These are phyloP conservation scores for Chondrilla cf. caribensis DNA, from an alignment of 37 sponge, comb jelly and placozoan species.

Conservation along the genomic window DNA sequence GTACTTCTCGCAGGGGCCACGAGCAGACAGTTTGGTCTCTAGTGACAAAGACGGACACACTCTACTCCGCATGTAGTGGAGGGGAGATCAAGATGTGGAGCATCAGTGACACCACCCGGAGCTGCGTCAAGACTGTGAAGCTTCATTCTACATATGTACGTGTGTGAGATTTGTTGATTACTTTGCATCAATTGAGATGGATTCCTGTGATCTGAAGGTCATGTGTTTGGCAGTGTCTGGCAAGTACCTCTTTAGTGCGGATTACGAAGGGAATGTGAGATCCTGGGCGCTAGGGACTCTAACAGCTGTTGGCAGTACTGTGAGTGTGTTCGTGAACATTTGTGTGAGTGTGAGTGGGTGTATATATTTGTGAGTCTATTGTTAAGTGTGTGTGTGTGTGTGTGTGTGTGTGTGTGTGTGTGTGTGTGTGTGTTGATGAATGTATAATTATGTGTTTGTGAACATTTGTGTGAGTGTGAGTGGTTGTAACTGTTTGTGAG, in stretches of 20 bases:
- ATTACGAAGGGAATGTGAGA: conserved; percentile 64
- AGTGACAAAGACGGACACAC: conserved; percentile 36
- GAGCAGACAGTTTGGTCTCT: conserved; percentile 77
- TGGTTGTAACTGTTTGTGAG: no score
- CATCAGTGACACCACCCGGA: conserved; percentile 68
- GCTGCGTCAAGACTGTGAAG: conserved; percentile 76
- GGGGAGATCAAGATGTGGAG: conserved; percentile 87
- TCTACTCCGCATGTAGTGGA: conserved; percentile 86
- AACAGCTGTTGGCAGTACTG: conserved; percentile 45
- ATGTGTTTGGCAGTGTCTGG: conserved; percentile 66
- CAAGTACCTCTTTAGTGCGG: conserved; percentile 75
- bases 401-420: background rate
- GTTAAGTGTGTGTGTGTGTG: no score
- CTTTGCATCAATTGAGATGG: background rate
- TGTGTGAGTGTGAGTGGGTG: background rate
- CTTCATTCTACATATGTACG: conserved; percentile 77
- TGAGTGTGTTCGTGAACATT: background rate
- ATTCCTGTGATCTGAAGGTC: conserved; percentile 29
- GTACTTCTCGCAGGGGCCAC: conserved; percentile 70
- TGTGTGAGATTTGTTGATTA: background rate
- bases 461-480: no score
- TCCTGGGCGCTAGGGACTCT: conserved; percentile 77
- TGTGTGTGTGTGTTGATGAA: background rate
- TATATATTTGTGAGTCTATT: no score
- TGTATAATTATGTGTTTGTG: no score